phyloP scores from a whole-genome alignment of 2,113 vertebrate species.

The Cromileptes altivelis region DNA sequence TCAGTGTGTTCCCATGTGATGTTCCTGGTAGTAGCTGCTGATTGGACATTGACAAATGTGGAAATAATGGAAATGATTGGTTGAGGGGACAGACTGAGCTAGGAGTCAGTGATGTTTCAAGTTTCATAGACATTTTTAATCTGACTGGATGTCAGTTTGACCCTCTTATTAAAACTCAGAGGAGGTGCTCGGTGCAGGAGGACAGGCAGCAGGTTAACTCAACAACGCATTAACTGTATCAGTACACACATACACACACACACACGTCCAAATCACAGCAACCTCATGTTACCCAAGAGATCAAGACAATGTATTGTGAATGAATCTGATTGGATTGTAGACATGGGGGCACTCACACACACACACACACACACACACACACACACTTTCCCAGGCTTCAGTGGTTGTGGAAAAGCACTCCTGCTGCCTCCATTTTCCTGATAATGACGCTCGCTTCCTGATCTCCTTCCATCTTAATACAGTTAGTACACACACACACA shows the following conservation, averaged over 20 bases:
- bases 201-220: slow-evolving; percentile 1
- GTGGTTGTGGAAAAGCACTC: slow-evolving; percentile 44
- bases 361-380: slow-evolving; percentile 25
- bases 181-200: no score
- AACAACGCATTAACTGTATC: neutral
- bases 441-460: slow-evolving; percentile 65
- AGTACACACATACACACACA: neutral
- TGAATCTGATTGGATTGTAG: slow-evolving; percentile 29
- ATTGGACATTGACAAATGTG: no score
- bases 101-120: no score
- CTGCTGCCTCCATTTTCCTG: slow-evolving; percentile 45
- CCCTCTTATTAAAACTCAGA: neutral
- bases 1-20: no score
- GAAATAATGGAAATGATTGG: no score
- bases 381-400: slow-evolving; percentile 1
- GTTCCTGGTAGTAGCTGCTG: no score
- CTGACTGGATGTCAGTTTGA: neutral
- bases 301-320: slow-evolving; percentile 29
- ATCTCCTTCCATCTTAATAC: slow-evolving; percentile 49
- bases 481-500: slow-evolving; percentile 27
- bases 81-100: no score
- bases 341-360: neutral
- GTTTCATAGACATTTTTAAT: neutral
- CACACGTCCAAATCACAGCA: neutral
- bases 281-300: slow-evolving; percentile 46